These are phyloP conservation scores for Lepilemur septentrionalis DNA, from an alignment of 2,797 vertebrate genomes.

Conservation along the genomic window DNA sequence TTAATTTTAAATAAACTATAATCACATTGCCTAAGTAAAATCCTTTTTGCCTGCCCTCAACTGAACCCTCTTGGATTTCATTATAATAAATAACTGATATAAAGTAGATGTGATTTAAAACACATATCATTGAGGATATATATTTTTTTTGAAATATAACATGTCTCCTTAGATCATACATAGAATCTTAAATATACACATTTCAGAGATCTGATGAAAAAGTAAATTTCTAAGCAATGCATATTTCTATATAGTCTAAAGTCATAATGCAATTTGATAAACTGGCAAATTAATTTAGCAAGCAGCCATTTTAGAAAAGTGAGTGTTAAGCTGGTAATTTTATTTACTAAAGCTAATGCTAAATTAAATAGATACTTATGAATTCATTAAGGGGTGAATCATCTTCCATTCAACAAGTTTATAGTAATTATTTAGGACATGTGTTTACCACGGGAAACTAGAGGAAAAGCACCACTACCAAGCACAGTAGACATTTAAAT, in stretches of 20 bases:
- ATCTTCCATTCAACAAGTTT: conserved; percentile 54
- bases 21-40: not conserved
- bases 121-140: not conserved
- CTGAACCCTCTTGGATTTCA: not conserved
- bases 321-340: conserved; percentile 70
- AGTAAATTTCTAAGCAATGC: conserved; percentile 38
- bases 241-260: conserved; percentile 35
- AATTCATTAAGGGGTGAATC: conserved; percentile 66
- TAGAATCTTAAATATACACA: not conserved
- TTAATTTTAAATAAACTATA: conserved; percentile 43
- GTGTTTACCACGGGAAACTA: conserved; percentile 43
- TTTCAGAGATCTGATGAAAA: conserved; percentile 47
- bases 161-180: conserved; percentile 2
- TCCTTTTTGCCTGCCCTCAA: not conserved
- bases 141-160: conserved; percentile 6
- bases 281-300: conserved; percentile 66
- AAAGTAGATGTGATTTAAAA: not conserved
- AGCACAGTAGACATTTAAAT: not conserved
- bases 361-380: conserved; percentile 72
- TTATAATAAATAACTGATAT: not conserved
- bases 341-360: conserved; percentile 75
- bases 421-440: conserved; percentile 48
- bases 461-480: not conserved
- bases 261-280: conserved; percentile 47
- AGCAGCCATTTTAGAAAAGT: conserved; percentile 65